phyloP scores from a whole-genome alignment of 1,140 invertebrate species.

The Cotesia glomerata region DNA sequence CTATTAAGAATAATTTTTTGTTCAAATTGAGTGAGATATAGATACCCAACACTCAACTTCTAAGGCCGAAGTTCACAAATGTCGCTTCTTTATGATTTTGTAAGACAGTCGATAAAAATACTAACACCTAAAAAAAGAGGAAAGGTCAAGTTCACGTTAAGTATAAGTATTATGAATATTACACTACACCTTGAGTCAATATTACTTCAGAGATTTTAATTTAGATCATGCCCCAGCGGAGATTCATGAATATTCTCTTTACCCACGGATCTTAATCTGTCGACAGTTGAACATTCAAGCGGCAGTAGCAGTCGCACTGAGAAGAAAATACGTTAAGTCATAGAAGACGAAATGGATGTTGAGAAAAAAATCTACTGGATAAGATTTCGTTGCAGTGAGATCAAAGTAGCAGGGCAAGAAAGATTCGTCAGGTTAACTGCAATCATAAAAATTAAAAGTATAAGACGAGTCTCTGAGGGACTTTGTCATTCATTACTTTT shows the following conservation, averaged over 20 bases:
- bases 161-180: too few relatives aligned
- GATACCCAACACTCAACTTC: too few relatives aligned
- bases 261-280: neutral
- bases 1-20: too few relatives aligned
- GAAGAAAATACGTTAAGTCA: slow-evolving; percentile 22
- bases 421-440: slow-evolving; percentile 8
- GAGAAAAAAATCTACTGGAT: slow-evolving; percentile 2
- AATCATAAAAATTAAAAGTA: slow-evolving; percentile 27
- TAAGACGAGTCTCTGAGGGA: neutral
- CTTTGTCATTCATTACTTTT: neutral
- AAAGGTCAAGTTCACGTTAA: too few relatives aligned
- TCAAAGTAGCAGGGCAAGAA: slow-evolving; percentile 25
- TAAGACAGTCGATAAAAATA: too few relatives aligned
- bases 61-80: too few relatives aligned
- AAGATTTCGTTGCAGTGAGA: slow-evolving; percentile 31
- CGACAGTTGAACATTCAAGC: neutral
- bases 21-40: too few relatives aligned
- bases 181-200: too few relatives aligned
- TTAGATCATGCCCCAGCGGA: too few relatives aligned
- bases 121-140: too few relatives aligned
- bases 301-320: neutral
- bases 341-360: slow-evolving; percentile 5
- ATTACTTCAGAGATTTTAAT: too few relatives aligned
- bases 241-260: slow-evolving; percentile 12
- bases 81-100: too few relatives aligned